phyloP scores from a whole-genome alignment of 2,113 vertebrate species.

The Amblyopsis rosae region DNA sequence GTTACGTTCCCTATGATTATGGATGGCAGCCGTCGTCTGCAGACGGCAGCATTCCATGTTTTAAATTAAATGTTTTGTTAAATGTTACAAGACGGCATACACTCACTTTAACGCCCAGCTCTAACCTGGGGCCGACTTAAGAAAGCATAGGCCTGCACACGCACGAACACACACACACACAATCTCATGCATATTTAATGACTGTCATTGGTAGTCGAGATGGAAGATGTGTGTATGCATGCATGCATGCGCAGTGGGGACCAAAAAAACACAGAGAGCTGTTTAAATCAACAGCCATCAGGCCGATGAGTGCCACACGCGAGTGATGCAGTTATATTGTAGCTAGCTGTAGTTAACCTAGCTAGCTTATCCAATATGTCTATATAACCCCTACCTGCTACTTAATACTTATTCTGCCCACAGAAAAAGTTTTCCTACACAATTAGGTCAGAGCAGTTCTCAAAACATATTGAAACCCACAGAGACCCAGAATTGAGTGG shows the following conservation, averaged over 20 bases:
- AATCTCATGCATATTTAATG: slow-evolving; percentile 43
- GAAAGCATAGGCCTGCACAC: not conserved
- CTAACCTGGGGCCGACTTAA: not conserved
- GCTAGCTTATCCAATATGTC: too few relatives aligned
- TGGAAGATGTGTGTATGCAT: slow-evolving; percentile 5
- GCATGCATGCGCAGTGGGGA: not conserved
- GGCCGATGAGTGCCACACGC: not conserved
- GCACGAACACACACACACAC: not conserved
- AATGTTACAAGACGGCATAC: not conserved
- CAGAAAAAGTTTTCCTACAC: too few relatives aligned
- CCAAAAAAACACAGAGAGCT: not conserved
- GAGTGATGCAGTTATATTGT: not conserved
- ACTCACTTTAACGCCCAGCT: too few relatives aligned
- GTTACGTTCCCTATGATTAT: slow-evolving; percentile 39
- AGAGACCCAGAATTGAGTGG: too few relatives aligned
- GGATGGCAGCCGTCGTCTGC: slow-evolving; percentile 11
- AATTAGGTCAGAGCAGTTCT: too few relatives aligned
- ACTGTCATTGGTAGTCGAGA: slow-evolving; percentile 23
- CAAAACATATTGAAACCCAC: too few relatives aligned
- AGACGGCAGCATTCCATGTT: slow-evolving; percentile 12
- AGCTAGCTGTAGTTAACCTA: too few relatives aligned
- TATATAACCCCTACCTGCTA: too few relatives aligned
- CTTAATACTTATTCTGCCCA: too few relatives aligned
- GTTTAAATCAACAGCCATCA: slow-evolving; percentile 2
- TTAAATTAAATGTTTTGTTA: slow-evolving; percentile 6